Evolutionary conservation across 2,113 vertebrate species (phyloP).

Genomic region (Notarius lentiginosus): DNA sequence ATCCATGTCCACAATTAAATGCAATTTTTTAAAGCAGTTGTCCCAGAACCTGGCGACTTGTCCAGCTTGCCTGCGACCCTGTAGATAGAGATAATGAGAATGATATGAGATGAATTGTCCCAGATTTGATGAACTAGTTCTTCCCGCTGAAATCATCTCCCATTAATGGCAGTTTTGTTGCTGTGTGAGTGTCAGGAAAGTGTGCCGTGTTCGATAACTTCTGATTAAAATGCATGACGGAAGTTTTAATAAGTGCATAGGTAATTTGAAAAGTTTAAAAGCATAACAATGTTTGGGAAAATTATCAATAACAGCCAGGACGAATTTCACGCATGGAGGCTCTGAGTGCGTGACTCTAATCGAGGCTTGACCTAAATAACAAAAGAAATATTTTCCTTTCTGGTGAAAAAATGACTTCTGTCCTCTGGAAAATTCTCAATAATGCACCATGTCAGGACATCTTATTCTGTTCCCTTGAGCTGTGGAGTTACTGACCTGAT

Average conservation of each 20-base stretch:
- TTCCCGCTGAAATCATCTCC: not conserved
- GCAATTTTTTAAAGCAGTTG: too few species aligned
- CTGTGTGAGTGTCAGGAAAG: not conserved
- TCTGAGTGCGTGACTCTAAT: conserved; percentile 8
- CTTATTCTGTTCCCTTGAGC: not conserved
- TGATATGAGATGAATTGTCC: not conserved
- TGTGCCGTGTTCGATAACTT: not conserved
- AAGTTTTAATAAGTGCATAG: not conserved
- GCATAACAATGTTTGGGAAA: not conserved
- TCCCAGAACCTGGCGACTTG: not conserved
- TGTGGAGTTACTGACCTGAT: conserved; percentile 17
- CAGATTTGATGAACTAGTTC: not conserved
- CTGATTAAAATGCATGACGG: not conserved
- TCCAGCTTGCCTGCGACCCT: too few species aligned
- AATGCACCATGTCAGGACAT: conserved; percentile 3
- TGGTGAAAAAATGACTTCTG: conserved; percentile 3
- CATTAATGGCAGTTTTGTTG: too few species aligned
- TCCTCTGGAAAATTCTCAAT: conserved; percentile 4
- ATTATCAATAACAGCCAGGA: conserved; percentile 7
- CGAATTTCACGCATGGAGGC: conserved; percentile 10
- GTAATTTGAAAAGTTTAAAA: not conserved
- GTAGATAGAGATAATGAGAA: too few species aligned
- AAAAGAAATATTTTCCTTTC: conserved; percentile 15
- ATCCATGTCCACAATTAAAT: not conserved
- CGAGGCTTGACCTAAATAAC: conserved; percentile 21